Evolutionary conservation across 1,140 invertebrate species (phyloP).

Genomic region (Diorhabda sublineata): DNA sequence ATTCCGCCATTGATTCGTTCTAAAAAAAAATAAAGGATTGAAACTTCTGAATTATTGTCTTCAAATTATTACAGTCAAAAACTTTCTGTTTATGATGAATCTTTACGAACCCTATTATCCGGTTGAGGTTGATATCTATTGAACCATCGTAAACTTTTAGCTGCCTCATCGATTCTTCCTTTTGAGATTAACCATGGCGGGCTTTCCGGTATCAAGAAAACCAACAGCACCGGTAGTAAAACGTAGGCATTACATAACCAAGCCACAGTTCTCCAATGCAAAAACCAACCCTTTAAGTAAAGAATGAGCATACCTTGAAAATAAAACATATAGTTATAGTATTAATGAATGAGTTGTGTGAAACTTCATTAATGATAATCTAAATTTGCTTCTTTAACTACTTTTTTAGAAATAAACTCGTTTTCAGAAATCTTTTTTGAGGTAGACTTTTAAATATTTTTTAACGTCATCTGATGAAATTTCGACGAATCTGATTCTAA

Average conservation of each 20-base stretch:
- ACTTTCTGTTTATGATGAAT: not conserved
- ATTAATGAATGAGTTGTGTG: not conserved
- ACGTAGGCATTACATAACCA: constrained; percentile 54
- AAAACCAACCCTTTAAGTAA: constrained; percentile 56
- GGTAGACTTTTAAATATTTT: not conserved
- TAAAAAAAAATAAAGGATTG: constrained; percentile 5
- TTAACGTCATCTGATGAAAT: not conserved
- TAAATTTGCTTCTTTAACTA: not conserved
- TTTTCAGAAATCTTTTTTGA: not conserved
- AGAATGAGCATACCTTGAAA: constrained; percentile 55
- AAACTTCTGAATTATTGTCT: not conserved
- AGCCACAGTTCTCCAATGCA: constrained; percentile 57
- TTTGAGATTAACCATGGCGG: constrained; percentile 60
- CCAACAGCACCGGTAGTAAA: constrained; percentile 52
- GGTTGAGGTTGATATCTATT: constrained; percentile 44
- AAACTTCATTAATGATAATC: not conserved
- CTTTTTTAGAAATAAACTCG: not conserved
- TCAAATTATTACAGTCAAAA: not conserved
- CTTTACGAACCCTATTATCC: constrained; percentile 34
- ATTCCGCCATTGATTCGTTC: constrained; percentile 39
- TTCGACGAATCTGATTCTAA: not conserved
- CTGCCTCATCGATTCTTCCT: constrained; percentile 53
- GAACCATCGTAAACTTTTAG: constrained; percentile 51
- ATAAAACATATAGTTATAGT: constrained; percentile 1
- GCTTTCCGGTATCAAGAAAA: constrained; percentile 64